Evolutionary conservation across 2,797 vertebrate genomes (phyloP), one percentile per base, ranked within the genome.

Genomic region (Scleropages formosus): DNA sequence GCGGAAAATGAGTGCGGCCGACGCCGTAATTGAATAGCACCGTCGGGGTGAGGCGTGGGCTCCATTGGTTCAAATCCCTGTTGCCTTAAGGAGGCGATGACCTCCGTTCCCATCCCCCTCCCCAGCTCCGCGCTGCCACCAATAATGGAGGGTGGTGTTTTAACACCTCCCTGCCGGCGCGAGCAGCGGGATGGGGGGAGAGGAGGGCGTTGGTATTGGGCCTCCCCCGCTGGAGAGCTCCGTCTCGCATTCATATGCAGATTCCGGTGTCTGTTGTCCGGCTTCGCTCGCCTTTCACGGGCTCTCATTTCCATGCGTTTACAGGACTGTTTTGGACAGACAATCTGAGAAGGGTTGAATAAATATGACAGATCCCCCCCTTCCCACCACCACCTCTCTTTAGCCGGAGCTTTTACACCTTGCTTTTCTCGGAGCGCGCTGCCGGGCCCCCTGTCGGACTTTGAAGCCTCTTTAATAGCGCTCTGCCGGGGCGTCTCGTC

Each of bases 391-490:
- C 59, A 64, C 81, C 79, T 82, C 80, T 78, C 70, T 76, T 39
- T 59, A 51, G 12, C 31, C 49, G 20, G 22, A 51, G 63, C 64
- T 46, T 73, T 79, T 65, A 61, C 76, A 66, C 76, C 67, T 27
- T 31, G 73, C 75, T 68, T 74, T 67, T 27, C 58, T 39, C 31
- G 39, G 31, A 58, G 78, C 49, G 75, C 72, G 31, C 77, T 68
- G 78, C 74, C 61, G 56, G 75, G 62, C 60, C 56, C 24, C 44
- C 74, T 72, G 56, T 80, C 78, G 69, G 72, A 71, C 86, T 89
- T 89, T 89, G 82, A 89, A 89, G 85, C 84, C 73, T 75, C 77
- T 87, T 85, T 83, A 87, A 86, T 83, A 80, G 75, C 81, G 87
- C 82, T 82, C 78, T 31, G 60, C 76, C 78, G 10, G 77, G 82